Evolutionary conservation across 1,140 invertebrate species (phyloP), one percentile per base, ranked within the genome.

Genomic region (Leptoteleia sp.): DNA sequence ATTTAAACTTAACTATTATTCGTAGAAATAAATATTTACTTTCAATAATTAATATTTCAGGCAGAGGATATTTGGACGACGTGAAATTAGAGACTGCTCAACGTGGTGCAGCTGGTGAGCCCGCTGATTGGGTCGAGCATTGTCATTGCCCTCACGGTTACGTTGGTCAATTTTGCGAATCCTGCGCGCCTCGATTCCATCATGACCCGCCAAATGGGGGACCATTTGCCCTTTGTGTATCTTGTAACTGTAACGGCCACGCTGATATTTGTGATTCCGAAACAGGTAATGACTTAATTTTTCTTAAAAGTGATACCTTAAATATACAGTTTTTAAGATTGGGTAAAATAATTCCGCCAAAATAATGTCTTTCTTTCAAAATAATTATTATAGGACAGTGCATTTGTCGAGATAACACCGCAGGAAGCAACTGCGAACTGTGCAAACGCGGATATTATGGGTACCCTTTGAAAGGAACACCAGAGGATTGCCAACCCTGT

Each of bases 401-500:
- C 91, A 98, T 98, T 82, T 99, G 99, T 86, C 93, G 97, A 79
- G 94, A 99, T 87, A 98, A 99, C 83, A 99, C 99, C 0, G 94
- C 94, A 15, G 98, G 99, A 6, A 95, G 96, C 50, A 98, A 98
- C 84, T 99, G 98, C 85, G 97, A 99, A 80, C 91, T 94, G 0
- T 99, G 98, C 89, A 94, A 94, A 9, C 92, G 94, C 73, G 98
- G 98, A 52, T 99, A 93, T 90, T 99, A 99, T 86, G 98, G 98
- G 15, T 96, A 99, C 88, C 95, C 98, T 1, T 89, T 98, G 11
- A 91, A 92, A 79, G 95, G 96, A n/a, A 97, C 96, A 0, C 86
- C 92, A 0, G 90, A 95, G 25, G 98, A 98, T 87, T 99, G 98
- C 84, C 93, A 95, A 83, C 92, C 94, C 0, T 99, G 98, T 85